phyloP scores from a whole-genome alignment of 53 echinoderm and acorn worm genomes.

The Paracentrotus lividus region DNA sequence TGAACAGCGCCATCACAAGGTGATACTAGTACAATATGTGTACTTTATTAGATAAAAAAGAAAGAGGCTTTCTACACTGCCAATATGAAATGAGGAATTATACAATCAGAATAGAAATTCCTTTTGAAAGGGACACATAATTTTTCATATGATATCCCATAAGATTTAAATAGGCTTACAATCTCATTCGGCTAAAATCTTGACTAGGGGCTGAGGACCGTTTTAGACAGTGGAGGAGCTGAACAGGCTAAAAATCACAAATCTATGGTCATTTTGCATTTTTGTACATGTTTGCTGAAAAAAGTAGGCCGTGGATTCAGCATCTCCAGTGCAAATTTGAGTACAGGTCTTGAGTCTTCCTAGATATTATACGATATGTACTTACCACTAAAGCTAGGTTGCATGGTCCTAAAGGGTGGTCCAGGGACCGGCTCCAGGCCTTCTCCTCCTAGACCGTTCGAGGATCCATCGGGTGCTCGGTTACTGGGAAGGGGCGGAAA shows the following conservation, averaged over 20 bases:
- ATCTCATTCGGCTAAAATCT: too few relatives aligned
- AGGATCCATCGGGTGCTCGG: conserved; percentile 51
- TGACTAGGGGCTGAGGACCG: too few relatives aligned
- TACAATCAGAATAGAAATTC: not conserved
- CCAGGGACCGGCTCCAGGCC: not conserved
- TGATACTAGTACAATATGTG: not conserved
- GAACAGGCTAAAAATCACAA: too few relatives aligned
- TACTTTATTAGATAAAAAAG: not conserved
- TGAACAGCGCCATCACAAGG: conserved; percentile 26
- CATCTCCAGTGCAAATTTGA: too few relatives aligned
- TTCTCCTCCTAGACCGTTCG: conserved; percentile 45
- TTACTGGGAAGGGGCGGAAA: conserved; percentile 65
- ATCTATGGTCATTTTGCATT: too few relatives aligned
- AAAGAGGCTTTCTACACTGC: not conserved
- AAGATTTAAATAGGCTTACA: too few relatives aligned
- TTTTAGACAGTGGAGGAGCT: too few relatives aligned
- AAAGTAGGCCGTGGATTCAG: too few relatives aligned
- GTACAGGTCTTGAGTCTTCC: too few relatives aligned
- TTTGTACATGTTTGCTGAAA: too few relatives aligned
- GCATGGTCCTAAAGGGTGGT: conserved; percentile 36
- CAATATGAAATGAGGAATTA: not conserved
- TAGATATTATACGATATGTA: too few relatives aligned
- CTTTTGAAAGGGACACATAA: not conserved
- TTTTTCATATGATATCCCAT: too few relatives aligned
- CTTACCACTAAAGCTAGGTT: conserved; percentile 63